Evolutionary conservation across 2,888 invertebrate species (phyloP).

Genomic region (Ennomos erosarius): DNA sequence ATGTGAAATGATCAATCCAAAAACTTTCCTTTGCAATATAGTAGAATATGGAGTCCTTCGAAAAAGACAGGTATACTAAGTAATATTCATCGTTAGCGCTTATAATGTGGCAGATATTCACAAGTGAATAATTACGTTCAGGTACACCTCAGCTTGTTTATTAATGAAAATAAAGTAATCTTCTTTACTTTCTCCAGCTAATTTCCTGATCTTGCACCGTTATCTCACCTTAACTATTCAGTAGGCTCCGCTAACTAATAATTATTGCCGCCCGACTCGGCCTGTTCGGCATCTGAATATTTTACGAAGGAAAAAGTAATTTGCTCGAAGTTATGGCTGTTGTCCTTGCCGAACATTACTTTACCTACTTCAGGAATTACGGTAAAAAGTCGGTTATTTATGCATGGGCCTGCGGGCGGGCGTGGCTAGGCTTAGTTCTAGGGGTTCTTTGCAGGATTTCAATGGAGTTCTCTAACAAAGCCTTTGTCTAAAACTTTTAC

Average conservation of each 20-base stretch:
- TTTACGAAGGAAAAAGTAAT: constrained; percentile 52
- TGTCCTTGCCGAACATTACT: constrained; percentile 34
- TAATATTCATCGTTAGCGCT: too few species aligned
- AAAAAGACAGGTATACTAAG: too few species aligned
- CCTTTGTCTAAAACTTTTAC: too few species aligned
- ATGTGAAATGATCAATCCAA: too few species aligned
- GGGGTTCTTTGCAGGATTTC: not conserved
- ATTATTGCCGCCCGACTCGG: constrained; percentile 46
- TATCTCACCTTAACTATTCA: constrained; percentile 38
- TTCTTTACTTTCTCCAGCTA: constrained; percentile 17
- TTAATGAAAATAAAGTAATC: constrained; percentile 7
- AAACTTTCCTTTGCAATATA: too few species aligned
- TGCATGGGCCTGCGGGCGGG: constrained; percentile 39
- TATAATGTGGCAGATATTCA: too few species aligned
- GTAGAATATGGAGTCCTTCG: too few species aligned
- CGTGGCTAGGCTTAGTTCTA: constrained; percentile 11
- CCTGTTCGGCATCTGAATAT: constrained; percentile 52
- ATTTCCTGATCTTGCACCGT: constrained; percentile 23
- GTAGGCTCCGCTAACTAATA: constrained; percentile 42
- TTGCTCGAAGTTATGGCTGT: constrained; percentile 49
- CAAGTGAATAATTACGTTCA: too few species aligned
- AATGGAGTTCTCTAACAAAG: too few species aligned
- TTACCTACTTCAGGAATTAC: constrained; percentile 42
- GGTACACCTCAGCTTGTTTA: too few species aligned
- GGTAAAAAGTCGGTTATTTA: constrained; percentile 48